Base-by-base conservation (phyloP, 2,888 invertebrate genomes). In the Euphydryas editha region DNA sequence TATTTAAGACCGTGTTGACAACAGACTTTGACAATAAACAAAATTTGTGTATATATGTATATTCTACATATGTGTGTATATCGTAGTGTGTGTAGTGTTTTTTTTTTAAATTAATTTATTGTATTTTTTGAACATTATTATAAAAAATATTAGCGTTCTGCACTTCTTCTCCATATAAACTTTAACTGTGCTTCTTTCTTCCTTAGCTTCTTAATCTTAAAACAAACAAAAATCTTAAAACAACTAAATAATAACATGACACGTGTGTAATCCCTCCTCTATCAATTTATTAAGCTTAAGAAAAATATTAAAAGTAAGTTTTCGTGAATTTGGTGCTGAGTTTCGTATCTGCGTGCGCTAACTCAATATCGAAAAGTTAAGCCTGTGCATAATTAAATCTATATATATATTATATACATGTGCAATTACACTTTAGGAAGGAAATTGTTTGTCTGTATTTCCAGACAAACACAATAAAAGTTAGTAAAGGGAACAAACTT, bases 401-500 rank as follows among this genome's bases (percentile, higher is more conserved):
- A 62, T 49, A 30, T 30, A 30, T 8, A 30, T 30, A 13, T 49
- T 8, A 30, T 30, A 13, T 49, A 57, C 11, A 57, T 18, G 21
- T 63, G 46, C 13, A 39, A 65, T 65, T 65, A 65, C 49, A 54
- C 20, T 5, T n/a, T 39, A 10, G 30, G n/a, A 21, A 24, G 20
- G 7, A 59, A 62, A 56, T 39, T 15, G 20, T 67, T 63, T 63
- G 47, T 59, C 55, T 59, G 21, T 56, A 54, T 62, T 59, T 51
- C 3, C 13, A 47, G 36, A 18, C 42, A 59, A 62, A 62, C 56
- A 59, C 59, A 42, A 54, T 55, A 13, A 21, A 64, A 69, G 24
- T 60, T 62, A 44, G 37, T 36, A 62, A 65, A 47, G 56, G 10
- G 47, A 55, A 60, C 57, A 57, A 60, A 62, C 67, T 67, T 59